A percentile compares a stretch with the other conserved stretches of the same genome.
These are phyloP conservation scores for Xiphorhynchus elegans DNA, from an alignment of 2,113 vertebrate species.

Conservation along the genomic window DNA sequence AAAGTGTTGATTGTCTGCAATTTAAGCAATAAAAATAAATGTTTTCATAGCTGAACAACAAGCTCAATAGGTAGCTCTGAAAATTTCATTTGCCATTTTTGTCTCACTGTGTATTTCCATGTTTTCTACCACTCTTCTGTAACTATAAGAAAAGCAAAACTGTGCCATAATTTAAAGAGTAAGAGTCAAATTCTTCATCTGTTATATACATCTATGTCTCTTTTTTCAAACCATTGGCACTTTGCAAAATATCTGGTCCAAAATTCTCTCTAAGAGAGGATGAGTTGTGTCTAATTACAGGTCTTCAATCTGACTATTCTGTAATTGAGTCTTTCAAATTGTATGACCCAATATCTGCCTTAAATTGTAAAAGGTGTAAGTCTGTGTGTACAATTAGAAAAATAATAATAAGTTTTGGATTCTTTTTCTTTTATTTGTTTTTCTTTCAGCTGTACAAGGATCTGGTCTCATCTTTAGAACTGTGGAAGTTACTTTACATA, in stretches of 20 bases:
- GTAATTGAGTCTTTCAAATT: not conserved
- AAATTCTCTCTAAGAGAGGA: not conserved
- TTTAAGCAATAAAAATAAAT: not conserved
- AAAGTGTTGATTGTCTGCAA: not conserved
- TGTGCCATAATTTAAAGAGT: not conserved
- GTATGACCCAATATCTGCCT: not conserved
- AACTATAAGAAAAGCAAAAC: not conserved
- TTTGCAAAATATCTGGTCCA: not conserved
- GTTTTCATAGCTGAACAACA: not conserved
- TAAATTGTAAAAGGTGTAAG: not conserved
- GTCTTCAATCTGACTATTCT: not conserved
- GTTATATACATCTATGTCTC: not conserved
- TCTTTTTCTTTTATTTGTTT: not conserved
- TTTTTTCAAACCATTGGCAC: not conserved
- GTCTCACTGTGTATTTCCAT: not conserved
- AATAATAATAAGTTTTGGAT: not conserved
- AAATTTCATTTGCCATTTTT: not conserved
- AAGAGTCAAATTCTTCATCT: not conserved
- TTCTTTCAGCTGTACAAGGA: constrained; percentile 86
- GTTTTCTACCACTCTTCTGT: not conserved
- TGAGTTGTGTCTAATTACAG: not conserved
- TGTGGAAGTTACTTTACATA: constrained; percentile 95
- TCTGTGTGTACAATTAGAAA: not conserved
- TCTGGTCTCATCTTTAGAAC: constrained; percentile 94
- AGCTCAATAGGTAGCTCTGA: not conserved